These are phyloP conservation scores for Oostethus manadensis DNA, from an alignment of 2,113 vertebrate species.

Conservation along the genomic window DNA sequence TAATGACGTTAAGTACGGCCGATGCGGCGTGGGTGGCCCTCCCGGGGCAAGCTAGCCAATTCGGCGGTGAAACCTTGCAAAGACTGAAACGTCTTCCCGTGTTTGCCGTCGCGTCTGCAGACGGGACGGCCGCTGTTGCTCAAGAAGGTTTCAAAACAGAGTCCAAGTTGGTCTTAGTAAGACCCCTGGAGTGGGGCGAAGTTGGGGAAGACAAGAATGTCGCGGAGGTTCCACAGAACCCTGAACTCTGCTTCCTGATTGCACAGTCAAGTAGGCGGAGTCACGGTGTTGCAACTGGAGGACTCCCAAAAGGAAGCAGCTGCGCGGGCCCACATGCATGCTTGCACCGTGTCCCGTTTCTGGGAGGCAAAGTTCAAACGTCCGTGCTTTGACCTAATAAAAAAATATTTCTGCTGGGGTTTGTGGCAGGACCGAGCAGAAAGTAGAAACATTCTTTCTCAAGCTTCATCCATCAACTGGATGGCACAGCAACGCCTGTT, in stretches of 20 bases:
- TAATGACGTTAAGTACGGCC: constrained; percentile 80
- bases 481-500: too few species aligned
- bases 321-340: constrained; percentile 25
- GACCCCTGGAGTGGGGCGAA: not conserved
- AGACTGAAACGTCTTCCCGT: not conserved
- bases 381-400: not conserved
- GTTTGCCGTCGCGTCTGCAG: constrained; percentile 4
- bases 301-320: constrained; percentile 63
- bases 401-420: not conserved
- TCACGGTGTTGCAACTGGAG: constrained; percentile 49
- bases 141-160: constrained; percentile 40
- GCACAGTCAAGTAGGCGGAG: constrained; percentile 37
- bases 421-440: not conserved
- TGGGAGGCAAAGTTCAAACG: constrained; percentile 7
- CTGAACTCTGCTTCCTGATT: constrained; percentile 2
- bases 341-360: constrained; percentile 3
- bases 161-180: constrained; percentile 14
- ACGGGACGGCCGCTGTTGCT: constrained; percentile 33
- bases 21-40: constrained; percentile 71
- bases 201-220: constrained; percentile 1
- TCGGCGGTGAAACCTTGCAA: constrained; percentile 64
- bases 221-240: not conserved
- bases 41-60: constrained; percentile 70
- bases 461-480: too few species aligned
- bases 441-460: not conserved